These are phyloP conservation scores for Melanostigma gelatinosum DNA, from an alignment of 2,113 vertebrate genomes.

Conservation along the genomic window DNA sequence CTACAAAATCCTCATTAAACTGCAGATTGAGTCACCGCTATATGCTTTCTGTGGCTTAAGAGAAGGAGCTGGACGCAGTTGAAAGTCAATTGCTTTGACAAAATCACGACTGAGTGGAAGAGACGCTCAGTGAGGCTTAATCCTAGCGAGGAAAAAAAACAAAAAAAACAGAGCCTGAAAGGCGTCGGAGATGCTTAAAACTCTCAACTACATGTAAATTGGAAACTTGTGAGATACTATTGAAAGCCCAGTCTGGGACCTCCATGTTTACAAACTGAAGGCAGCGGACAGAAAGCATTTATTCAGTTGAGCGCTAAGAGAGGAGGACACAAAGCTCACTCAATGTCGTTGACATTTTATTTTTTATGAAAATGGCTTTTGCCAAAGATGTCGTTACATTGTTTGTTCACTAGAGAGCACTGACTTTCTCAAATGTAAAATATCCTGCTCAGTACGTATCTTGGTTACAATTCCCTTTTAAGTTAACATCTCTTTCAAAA, in stretches of 20 bases:
- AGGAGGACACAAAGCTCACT: not conserved
- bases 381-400: too few relatives aligned
- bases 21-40: constrained; percentile 49
- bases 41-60: constrained; percentile 62
- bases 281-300: constrained; percentile 7
- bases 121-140: constrained; percentile 61
- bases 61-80: constrained; percentile 52
- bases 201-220: constrained; percentile 55
- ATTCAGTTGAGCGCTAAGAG: not conserved
- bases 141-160: constrained; percentile 39
- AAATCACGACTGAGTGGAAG: constrained; percentile 54
- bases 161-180: constrained; percentile 27
- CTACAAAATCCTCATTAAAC: constrained; percentile 66
- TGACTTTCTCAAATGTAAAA: not conserved
- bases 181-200: constrained; percentile 53
- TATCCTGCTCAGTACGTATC: not conserved
- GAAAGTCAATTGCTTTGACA: constrained; percentile 71
- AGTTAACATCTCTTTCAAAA: not conserved
- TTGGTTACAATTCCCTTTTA: not conserved
- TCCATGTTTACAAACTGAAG: constrained; percentile 37
- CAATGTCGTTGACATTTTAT: not conserved
- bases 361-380: not conserved
- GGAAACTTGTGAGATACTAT: constrained; percentile 48
- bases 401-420: constrained; percentile 4
- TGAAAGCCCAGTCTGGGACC: constrained; percentile 46